phyloP scores from a whole-genome alignment of 1,140 invertebrate genomes.

The Drosophila melanica region DNA sequence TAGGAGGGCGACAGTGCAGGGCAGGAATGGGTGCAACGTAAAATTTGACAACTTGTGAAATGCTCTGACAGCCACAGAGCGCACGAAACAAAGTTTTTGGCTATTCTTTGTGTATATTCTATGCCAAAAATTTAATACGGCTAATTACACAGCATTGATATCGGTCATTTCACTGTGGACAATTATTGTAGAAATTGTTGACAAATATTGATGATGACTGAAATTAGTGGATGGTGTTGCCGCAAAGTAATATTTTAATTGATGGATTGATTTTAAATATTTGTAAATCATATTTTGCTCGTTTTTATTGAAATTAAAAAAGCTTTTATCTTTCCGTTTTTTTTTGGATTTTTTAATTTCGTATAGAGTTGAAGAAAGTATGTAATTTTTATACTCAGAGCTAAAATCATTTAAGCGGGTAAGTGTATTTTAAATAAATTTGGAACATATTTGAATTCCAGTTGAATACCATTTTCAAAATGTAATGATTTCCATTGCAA shows the following conservation, averaged over 20 bases:
- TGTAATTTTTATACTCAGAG: too few relatives aligned
- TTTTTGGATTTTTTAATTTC: too few relatives aligned
- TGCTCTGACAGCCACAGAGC: conserved; percentile 69
- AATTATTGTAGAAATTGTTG: not conserved
- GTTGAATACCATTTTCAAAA: not conserved
- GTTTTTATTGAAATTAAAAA: too few relatives aligned
- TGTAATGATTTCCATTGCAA: not conserved
- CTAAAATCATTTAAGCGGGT: too few relatives aligned
- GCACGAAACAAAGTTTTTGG: conserved; percentile 69
- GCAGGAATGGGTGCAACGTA: conserved; percentile 49
- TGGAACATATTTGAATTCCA: too few relatives aligned
- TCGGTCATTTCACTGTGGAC: conserved; percentile 50
- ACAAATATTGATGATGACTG: conserved; percentile 21
- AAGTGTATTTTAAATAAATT: too few relatives aligned
- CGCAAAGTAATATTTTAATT: conserved; percentile 4
- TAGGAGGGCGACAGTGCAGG: not conserved
- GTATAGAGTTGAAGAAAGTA: too few relatives aligned
- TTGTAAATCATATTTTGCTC: not conserved
- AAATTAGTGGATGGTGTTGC: not conserved
- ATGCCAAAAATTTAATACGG: conserved; percentile 80
- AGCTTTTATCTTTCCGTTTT: too few relatives aligned
- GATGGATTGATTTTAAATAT: conserved; percentile 9
- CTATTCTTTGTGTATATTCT: conserved; percentile 76
- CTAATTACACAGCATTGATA: conserved; percentile 72
- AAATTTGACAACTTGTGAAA: conserved; percentile 81